A percentile compares a stretch with the other conserved stretches of the same genome.
Evolutionary conservation across 2,888 invertebrate species (phyloP).

Genomic region (Drosophila parthenogenetica): DNA sequence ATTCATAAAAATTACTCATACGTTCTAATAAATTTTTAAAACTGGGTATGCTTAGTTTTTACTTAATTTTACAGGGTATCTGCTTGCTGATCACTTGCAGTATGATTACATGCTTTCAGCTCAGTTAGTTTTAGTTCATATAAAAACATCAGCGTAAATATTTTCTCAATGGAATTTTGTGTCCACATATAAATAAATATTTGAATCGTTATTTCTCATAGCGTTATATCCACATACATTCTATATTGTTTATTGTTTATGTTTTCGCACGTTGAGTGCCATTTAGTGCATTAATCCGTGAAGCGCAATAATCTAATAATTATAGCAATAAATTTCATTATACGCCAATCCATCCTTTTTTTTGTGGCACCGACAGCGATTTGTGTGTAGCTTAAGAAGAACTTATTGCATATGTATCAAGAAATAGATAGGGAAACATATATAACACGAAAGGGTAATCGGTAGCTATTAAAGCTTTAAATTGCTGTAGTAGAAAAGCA

Average conservation of each 20-base stretch:
- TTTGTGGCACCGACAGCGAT: constrained; percentile 27
- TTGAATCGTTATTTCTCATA: constrained; percentile 19
- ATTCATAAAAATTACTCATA: constrained; percentile 13
- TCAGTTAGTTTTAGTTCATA: constrained; percentile 26
- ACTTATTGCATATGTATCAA: constrained; percentile 4
- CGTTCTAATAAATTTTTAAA: not conserved
- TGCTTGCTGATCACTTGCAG: not conserved
- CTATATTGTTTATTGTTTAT: constrained; percentile 26
- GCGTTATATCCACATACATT: constrained; percentile 21
- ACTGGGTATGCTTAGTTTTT: too few species aligned
- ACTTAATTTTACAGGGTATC: not conserved
- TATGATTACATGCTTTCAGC: not conserved
- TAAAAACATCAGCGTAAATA: constrained; percentile 37
- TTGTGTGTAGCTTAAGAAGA: constrained; percentile 29
- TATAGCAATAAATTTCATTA: constrained; percentile 40
- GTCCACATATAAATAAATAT: constrained; percentile 41
- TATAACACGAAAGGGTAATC: not conserved
- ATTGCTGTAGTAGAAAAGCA: too few species aligned
- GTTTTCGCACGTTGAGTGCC: constrained; percentile 39
- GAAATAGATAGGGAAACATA: not conserved
- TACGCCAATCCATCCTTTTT: not conserved
- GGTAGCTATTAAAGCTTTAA: too few species aligned
- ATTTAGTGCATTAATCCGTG: constrained; percentile 54
- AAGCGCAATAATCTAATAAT: constrained; percentile 44
- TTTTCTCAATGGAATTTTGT: constrained; percentile 47